phyloP scores from a whole-genome alignment of 2,113 vertebrate genomes.

The Dipodomys spectabilis region DNA sequence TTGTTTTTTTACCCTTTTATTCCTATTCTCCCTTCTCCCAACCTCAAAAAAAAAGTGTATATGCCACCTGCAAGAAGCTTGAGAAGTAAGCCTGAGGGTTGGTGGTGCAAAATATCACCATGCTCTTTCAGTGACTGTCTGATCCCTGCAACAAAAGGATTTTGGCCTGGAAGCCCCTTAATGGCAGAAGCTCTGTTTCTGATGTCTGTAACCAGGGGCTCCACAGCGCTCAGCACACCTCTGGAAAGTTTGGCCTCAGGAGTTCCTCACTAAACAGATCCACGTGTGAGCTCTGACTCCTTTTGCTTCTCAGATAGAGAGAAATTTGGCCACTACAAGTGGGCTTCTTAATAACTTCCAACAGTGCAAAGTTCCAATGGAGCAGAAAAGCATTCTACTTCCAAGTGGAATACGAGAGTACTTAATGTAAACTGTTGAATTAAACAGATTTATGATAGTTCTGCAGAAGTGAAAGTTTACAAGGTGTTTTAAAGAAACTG shows the following conservation, averaged over 20 bases:
- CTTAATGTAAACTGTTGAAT: constrained; percentile 69
- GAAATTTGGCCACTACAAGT: constrained; percentile 15
- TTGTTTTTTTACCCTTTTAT: neutral
- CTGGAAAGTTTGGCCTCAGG: neutral
- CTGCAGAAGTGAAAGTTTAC: constrained; percentile 80
- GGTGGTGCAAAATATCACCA: neutral
- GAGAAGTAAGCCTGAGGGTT: neutral
- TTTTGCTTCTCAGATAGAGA: constrained; percentile 48
- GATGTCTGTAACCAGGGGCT: neutral
- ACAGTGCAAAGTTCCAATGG: constrained; percentile 44
- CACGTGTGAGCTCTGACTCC: neutral
- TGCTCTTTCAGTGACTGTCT: neutral
- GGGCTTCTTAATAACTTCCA: constrained; percentile 62
- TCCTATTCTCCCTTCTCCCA: neutral
- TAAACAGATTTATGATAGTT: constrained; percentile 76
- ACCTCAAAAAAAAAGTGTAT: neutral
- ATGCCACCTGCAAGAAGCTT: neutral
- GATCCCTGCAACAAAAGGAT: neutral
- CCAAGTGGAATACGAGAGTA: constrained; percentile 37
- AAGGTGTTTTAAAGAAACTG: constrained; percentile 83
- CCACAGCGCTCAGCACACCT: neutral
- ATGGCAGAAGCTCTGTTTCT: neutral
- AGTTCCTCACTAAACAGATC: neutral
- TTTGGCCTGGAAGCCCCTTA: no score
- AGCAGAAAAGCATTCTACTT: constrained; percentile 48